Conservation (phyloP, 2,113 vertebrate genomes). For the Panthera tigris region DNA sequence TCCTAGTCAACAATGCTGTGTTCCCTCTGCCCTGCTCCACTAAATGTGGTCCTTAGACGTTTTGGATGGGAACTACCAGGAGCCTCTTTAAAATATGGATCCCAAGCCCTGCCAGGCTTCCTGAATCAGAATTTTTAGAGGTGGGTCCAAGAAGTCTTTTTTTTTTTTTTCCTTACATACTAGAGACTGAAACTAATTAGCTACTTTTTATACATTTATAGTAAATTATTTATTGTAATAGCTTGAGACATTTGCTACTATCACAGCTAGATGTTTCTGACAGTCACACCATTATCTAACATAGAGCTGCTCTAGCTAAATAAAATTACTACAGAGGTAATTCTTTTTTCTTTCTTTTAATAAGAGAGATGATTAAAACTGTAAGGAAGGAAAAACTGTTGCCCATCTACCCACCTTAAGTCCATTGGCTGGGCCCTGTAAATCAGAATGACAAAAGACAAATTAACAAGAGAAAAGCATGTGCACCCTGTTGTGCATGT, state of each 20-base stretch:
- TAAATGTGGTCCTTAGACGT: background rate
- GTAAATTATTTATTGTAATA: background rate
- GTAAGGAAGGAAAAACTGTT: background rate
- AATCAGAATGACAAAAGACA: background rate
- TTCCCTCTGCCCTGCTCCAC: background rate
- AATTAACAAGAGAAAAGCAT: background rate
- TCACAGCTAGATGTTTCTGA: background rate
- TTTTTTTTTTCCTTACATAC: background rate
- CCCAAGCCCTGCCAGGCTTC: background rate
- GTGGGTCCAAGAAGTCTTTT: background rate
- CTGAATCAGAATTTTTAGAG: background rate
- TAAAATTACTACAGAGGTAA: background rate
- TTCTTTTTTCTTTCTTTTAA: background rate
- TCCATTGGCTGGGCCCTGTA: background rate
- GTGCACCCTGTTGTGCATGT: background rate
- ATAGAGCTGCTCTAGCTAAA: slow-evolving; percentile 3
- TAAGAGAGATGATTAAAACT: background rate
- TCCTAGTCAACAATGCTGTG: background rate
- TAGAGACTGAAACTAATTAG: background rate
- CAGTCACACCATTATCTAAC: background rate
- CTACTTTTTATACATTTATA: background rate
- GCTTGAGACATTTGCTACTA: background rate
- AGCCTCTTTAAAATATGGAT: background rate
- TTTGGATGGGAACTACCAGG: background rate
- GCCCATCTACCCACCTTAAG: background rate